Percentiles rank a stretch among this genome's conserved stretches.
Conservation (phyloP, 2,113 vertebrate species). For the Acanthisitta chloris region DNA sequence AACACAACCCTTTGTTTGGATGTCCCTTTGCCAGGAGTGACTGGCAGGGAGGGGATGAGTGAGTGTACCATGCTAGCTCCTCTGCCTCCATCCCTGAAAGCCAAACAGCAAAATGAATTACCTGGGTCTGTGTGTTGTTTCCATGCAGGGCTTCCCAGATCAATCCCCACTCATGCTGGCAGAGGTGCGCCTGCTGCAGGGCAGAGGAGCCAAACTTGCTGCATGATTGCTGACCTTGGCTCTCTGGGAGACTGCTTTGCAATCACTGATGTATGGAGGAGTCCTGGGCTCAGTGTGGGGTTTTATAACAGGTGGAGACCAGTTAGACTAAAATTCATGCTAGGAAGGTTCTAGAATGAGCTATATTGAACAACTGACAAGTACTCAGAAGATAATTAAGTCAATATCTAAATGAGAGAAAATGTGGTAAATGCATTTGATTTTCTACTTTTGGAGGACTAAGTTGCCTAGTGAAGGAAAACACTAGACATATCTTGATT, state of each 20-base stretch:
- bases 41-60: not conserved
- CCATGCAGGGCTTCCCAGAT: not conserved
- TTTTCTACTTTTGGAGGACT: not conserved
- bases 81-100: not conserved
- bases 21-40: fast-evolving
- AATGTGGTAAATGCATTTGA: not conserved
- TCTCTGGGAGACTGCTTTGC: not conserved
- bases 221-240: not conserved
- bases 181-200: not conserved
- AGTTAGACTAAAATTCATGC: not conserved
- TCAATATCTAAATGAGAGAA: not conserved
- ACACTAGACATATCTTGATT: not conserved
- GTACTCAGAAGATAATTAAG: not conserved
- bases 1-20: not conserved
- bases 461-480: not conserved
- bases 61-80: not conserved
- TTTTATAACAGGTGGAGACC: not conserved
- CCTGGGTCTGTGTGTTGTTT: not conserved
- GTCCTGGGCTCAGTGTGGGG: not conserved
- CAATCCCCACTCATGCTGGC: not conserved
- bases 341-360: not conserved
- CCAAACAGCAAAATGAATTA: not conserved
- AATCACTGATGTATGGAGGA: not conserved
- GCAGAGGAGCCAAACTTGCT: not conserved
- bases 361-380: not conserved